Evolutionary conservation across 1,140 invertebrate species (phyloP).

Genomic region (Brachionus paranguensis): DNA sequence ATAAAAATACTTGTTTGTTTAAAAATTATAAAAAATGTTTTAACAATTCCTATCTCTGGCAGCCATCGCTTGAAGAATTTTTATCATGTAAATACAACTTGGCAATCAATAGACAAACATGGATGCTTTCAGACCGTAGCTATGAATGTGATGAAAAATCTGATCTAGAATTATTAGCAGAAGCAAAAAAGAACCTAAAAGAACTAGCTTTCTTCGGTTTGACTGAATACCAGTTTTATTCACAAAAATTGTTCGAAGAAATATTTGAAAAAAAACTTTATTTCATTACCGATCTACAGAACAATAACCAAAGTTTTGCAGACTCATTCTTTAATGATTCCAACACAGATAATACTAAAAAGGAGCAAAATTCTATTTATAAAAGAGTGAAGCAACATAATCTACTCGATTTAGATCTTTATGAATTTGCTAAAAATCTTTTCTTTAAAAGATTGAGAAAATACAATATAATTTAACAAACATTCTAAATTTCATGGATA

Average conservation of each 20-base stretch:
- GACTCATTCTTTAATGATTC: slow-evolving; percentile 40
- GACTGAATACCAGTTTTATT: background rate
- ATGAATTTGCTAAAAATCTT: background rate
- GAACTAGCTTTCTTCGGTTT: background rate
- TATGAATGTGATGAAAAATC: background rate
- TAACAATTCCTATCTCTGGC: background rate
- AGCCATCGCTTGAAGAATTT: background rate
- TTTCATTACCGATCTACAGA: background rate
- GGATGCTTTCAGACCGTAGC: background rate
- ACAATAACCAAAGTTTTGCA: slow-evolving; percentile 25
- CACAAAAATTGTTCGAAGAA: background rate
- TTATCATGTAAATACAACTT: background rate
- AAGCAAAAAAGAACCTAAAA: background rate
- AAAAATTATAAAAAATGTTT: background rate
- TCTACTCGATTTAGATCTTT: background rate
- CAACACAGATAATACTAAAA: background rate
- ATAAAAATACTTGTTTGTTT: background rate
- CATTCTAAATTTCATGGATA: too few relatives aligned
- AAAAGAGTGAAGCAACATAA: background rate
- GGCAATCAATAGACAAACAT: background rate
- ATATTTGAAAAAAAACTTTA: background rate
- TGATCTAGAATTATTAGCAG: background rate
- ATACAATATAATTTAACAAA: background rate
- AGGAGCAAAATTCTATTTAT: background rate
- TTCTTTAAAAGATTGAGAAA: background rate